These are phyloP conservation scores for Panonychus citri DNA, from an alignment of 1,140 invertebrate genomes.

Conservation along the genomic window DNA sequence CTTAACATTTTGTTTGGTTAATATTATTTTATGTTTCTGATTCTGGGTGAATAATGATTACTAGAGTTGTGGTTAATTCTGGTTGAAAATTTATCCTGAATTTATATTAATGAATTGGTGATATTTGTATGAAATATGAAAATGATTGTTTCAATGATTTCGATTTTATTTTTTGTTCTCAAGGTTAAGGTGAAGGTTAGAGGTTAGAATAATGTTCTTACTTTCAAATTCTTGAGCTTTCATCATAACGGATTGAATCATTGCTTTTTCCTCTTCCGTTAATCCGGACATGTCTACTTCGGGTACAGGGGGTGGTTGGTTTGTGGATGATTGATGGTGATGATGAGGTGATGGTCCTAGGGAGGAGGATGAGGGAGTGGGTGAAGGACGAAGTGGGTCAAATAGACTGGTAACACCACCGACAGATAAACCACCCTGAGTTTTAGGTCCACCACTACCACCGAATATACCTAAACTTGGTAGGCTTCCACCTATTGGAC, in stretches of 20 bases:
- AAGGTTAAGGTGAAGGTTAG: no score
- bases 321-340: neutral
- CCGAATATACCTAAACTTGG: neutral
- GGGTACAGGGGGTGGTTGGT: slow-evolving; percentile 19
- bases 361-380: neutral
- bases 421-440: neutral
- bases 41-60: no score
- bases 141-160: no score
- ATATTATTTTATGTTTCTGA: no score
- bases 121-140: no score
- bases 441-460: neutral
- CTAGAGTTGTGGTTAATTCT: no score
- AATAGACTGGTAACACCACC: neutral
- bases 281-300: slow-evolving; percentile 35
- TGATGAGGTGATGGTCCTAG: neutral
- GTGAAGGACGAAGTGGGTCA: neutral
- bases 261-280: slow-evolving; percentile 32
- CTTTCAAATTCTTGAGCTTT: slow-evolving; percentile 27
- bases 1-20: no score
- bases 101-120: no score
- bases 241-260: slow-evolving; percentile 37
- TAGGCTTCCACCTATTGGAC: neutral
- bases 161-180: no score
- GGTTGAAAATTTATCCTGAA: no score
- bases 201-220: no score